A percentile compares a stretch with the other conserved stretches of the same genome.
phyloP scores from a whole-genome alignment of 2,888 invertebrate genomes.

The Andrena camellia region DNA sequence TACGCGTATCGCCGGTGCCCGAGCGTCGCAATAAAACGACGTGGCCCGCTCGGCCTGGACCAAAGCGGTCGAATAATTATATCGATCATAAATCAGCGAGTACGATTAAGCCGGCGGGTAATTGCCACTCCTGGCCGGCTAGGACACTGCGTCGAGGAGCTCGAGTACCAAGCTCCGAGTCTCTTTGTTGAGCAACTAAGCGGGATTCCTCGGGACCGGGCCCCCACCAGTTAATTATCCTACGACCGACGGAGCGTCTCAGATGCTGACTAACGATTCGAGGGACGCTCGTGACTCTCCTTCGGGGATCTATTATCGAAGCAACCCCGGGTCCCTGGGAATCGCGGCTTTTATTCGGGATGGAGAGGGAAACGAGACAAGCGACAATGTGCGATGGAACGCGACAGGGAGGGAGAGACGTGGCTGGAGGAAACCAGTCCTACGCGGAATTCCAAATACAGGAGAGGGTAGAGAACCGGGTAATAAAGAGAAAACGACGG shows the following conservation, averaged over 20 bases:
- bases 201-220: conserved; percentile 21
- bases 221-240: conserved; percentile 55
- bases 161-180: not conserved
- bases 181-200: conserved; percentile 29
- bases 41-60: not conserved
- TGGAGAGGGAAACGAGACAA: conserved; percentile 27
- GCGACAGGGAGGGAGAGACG: not conserved
- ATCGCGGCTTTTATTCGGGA: conserved; percentile 59
- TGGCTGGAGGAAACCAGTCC: conserved; percentile 50
- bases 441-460: conserved; percentile 64
- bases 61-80: conserved; percentile 49
- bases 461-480: conserved; percentile 44
- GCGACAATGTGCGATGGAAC: not conserved
- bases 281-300: conserved; percentile 35
- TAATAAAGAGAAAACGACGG: conserved; percentile 62
- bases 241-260: conserved; percentile 20
- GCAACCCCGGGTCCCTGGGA: conserved; percentile 7
- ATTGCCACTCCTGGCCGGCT: conserved; percentile 42
- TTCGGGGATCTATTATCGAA: conserved; percentile 37
- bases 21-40: conserved; percentile 24
- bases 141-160: conserved; percentile 12
- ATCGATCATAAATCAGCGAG: conserved; percentile 57
- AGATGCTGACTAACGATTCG: conserved; percentile 33
- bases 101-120: conserved; percentile 48
- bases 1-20: conserved; percentile 14